These are phyloP conservation scores for Callocephalon fimbriatum DNA, from an alignment of 2,113 vertebrate species.

Conservation along the genomic window DNA sequence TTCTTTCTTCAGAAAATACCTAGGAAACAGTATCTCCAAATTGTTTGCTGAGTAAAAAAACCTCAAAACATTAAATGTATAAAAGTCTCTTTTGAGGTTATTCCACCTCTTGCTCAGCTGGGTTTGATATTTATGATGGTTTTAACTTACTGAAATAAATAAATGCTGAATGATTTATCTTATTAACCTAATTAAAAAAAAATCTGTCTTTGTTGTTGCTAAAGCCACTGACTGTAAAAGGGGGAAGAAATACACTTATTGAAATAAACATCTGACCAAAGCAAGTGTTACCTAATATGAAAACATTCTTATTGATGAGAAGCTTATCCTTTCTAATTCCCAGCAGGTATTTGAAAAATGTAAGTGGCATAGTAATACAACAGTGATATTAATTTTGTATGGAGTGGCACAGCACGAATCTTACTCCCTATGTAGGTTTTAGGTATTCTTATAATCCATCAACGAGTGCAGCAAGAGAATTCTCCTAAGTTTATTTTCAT, in stretches of 20 bases:
- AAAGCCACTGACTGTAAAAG: not conserved
- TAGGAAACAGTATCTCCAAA: not conserved
- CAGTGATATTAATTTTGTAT: constrained; percentile 39
- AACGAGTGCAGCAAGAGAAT: not conserved
- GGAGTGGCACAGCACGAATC: not conserved
- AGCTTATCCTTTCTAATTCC: constrained; percentile 5
- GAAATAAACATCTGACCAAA: not conserved
- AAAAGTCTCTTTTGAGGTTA: not conserved
- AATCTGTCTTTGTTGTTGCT: not conserved
- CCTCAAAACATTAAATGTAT: no score
- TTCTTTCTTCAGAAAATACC: not conserved
- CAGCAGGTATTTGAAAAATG: constrained; percentile 38
- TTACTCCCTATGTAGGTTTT: not conserved
- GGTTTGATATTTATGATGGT: not conserved
- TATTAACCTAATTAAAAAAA: not conserved
- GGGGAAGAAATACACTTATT: not conserved
- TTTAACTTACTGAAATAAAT: not conserved
- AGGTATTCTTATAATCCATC: constrained; percentile 17
- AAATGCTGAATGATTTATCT: not conserved
- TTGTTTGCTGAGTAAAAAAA: not conserved
- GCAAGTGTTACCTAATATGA: not conserved
- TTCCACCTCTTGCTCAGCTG: not conserved
- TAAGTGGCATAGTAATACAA: not conserved
- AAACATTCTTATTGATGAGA: not conserved
- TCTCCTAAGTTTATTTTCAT: not conserved